Base-by-base conservation (phyloP, 1,140 invertebrate species). In the Drosophila navojoa region DNA sequence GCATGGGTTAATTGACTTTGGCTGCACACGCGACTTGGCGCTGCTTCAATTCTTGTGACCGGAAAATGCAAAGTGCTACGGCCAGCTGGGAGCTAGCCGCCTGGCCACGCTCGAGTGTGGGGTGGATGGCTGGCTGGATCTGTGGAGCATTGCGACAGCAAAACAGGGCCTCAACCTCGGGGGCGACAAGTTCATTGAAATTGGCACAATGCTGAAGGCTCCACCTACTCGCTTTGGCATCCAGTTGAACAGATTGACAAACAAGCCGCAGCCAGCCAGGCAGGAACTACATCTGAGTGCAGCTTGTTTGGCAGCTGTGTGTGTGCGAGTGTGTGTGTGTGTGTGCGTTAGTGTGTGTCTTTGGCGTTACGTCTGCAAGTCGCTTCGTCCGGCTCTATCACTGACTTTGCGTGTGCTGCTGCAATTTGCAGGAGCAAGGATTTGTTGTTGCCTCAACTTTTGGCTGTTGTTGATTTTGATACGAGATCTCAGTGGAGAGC, bases 161-260 rank as follows among this genome's bases (percentile, higher is more conserved):
- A 45, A 40, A 29, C 42, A 16, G 52, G 13, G 61, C 50, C 47
- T 42, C 40, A 44, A 63, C 54, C 45, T 72, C 40, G 63, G 45
- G 53, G 59, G 58, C 52, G 72, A 75, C 84, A 87, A 84, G 69
- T 76, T 77, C 76, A 82, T 78, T 74, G 66, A 76, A 68, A 73
- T 79, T 72, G 71, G 82, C 79, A 86, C 63, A 77, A 67, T 73
- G 71, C 77, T 77, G 66, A 63, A 79, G 70, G 63, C 54, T 64
- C 53, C 59, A 15, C 38, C 16, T 38, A 38, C 35, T 38, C 35
- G 35, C 2, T 49, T 67, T 66, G 73, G 52, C 68, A 76, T 67
- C 42, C 76, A 71, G 77, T 76, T 81, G 73, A 82, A 84, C 84
- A 87, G 84, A 87, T 87, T 87, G 84, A 87, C 84, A 87, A 87